Percentiles rank a stretch among this genome's conserved stretches.
Evolutionary conservation across 2,888 invertebrate species (phyloP).

Genomic region (Galeruca laticollis): DNA sequence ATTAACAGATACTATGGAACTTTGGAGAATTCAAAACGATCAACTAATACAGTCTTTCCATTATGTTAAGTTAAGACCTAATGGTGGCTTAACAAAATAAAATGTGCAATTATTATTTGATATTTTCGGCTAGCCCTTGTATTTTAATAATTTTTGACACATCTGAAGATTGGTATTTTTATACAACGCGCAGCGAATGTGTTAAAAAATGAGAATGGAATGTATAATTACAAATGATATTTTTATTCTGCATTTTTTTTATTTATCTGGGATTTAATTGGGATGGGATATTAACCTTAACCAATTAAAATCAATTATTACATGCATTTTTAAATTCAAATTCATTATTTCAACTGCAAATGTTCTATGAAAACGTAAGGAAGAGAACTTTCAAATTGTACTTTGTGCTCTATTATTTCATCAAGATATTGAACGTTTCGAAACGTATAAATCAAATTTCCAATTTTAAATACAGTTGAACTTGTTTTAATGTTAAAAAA

Average conservation of each 20-base stretch:
- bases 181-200: conserved; percentile 8
- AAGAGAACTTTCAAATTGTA: too few relatives aligned
- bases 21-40: too few relatives aligned
- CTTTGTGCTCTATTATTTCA: too few relatives aligned
- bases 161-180: neutral
- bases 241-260: neutral
- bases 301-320: conserved; percentile 38
- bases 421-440: too few relatives aligned
- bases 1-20: too few relatives aligned
- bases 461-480: too few relatives aligned
- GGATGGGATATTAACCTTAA: conserved; percentile 12
- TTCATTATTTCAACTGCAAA: conserved; percentile 19
- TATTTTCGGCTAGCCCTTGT: neutral
- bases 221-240: neutral
- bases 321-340: conserved; percentile 42
- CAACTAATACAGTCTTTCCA: too few relatives aligned
- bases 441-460: too few relatives aligned
- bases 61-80: too few relatives aligned
- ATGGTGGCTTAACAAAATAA: too few relatives aligned
- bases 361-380: neutral
- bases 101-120: too few relatives aligned
- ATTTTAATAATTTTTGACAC: neutral
- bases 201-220: conserved; percentile 8
- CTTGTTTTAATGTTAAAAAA: too few relatives aligned
- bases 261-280: neutral